Conservation (phyloP, 2,888 invertebrate species). For the Drosophila longiperda region DNA sequence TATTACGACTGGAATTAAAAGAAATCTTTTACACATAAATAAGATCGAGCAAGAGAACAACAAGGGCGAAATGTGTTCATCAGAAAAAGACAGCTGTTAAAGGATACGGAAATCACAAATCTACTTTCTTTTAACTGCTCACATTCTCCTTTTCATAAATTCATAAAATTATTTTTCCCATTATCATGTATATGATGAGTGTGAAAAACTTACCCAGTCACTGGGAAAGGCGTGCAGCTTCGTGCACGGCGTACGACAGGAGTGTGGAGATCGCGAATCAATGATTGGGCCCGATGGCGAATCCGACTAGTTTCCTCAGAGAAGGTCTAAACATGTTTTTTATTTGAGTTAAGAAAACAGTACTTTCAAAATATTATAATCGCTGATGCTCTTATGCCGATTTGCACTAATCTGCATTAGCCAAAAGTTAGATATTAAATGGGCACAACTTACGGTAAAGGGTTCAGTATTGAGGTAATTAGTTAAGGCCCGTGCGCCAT, state of each 20-base stretch:
- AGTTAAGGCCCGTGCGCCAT: slow-evolving; percentile 89
- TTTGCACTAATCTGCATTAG: not conserved
- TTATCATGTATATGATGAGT: not conserved
- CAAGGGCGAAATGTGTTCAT: no score
- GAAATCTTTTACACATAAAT: no score
- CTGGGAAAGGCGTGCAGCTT: slow-evolving; percentile 85
- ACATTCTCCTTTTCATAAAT: not conserved
- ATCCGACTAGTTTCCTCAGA: slow-evolving; percentile 93
- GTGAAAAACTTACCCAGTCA: slow-evolving; percentile 76
- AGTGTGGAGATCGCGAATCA: slow-evolving; percentile 90
- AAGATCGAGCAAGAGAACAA: no score
- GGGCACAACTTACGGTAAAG: slow-evolving; percentile 88
- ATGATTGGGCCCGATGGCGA: slow-evolving; percentile 90
- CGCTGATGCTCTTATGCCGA: not conserved
- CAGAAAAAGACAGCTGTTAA: not conserved
- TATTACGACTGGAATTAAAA: no score
- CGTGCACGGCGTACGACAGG: slow-evolving; percentile 90
- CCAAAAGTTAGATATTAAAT: slow-evolving; percentile 13
- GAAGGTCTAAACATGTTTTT: slow-evolving; percentile 87
- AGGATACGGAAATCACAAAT: not conserved
- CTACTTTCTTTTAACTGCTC: not conserved
- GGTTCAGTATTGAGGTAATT: slow-evolving; percentile 92
- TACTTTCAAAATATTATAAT: not conserved
- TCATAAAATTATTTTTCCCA: not conserved
- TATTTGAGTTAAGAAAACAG: slow-evolving; percentile 4